These are phyloP conservation scores for Colletes latitarsis DNA, from an alignment of 1,140 invertebrate genomes.

Conservation along the genomic window DNA sequence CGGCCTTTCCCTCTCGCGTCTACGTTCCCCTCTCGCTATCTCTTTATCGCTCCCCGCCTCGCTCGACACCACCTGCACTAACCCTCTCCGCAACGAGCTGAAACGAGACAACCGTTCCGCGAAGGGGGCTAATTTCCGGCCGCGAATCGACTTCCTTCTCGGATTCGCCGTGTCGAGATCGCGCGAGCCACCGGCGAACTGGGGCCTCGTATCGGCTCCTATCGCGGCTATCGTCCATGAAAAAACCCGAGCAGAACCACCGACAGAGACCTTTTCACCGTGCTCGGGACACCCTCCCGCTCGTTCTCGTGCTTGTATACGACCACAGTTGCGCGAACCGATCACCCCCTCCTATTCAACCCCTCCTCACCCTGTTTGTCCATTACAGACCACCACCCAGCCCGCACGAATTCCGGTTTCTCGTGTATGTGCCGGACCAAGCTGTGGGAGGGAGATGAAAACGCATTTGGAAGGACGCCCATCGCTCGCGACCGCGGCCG, in stretches of 20 bases:
- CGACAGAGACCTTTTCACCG: constrained; percentile 46
- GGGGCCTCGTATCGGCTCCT: neutral
- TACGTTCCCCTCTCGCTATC: neutral
- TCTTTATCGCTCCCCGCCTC: neutral
- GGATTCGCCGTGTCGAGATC: constrained; percentile 40
- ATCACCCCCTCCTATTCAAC: constrained; percentile 20
- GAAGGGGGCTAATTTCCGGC: constrained; percentile 59
- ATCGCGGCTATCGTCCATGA: constrained; percentile 1
- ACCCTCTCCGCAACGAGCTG: constrained; percentile 20
- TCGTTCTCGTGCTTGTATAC: constrained; percentile 49
- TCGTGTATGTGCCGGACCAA: constrained; percentile 34
- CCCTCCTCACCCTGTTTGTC: neutral
- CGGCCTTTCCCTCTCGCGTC: neutral
- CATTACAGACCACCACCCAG: constrained; percentile 22
- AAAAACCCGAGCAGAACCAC: constrained; percentile 29
- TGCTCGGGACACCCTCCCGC: constrained; percentile 1
- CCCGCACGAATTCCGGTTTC: constrained; percentile 58
- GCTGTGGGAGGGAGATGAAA: constrained; percentile 18
- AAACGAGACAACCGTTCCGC: constrained; percentile 45
- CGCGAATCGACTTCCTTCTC: constrained; percentile 62
- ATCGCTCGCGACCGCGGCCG: constrained; percentile 3
- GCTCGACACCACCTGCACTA: constrained; percentile 11
- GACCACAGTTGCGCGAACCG: constrained; percentile 69
- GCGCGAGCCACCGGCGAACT: constrained; percentile 13
- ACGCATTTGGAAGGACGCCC: constrained; percentile 36